Base-by-base conservation (phyloP, 2,888 invertebrate species). In the Crematogaster levior region DNA sequence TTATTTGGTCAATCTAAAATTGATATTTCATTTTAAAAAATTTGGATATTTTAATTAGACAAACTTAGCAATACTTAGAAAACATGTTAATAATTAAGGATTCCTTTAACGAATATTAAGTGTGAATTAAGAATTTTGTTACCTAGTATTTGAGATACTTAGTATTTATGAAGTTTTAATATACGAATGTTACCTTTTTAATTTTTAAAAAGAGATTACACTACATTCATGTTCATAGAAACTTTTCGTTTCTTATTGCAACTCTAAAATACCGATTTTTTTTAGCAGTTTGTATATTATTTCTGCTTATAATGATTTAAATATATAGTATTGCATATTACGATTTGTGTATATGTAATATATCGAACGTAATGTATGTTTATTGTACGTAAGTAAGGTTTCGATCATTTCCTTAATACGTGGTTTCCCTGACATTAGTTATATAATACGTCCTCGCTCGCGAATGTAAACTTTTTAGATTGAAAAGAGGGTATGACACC, bases 371-470 rank as follows among this genome's bases (percentile, higher is more conserved):
- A 70, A 70, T 18, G n/a, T 4, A 27, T 3, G 24, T 24, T 70
- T 18, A 70, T 24, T 24, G 34, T 37, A 37, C 1, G 9, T 51
- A 51, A 4, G 3, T n/a, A n/a, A n/a, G 40, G 27, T 34, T 43
- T 73, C 40, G n/a, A 73, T 73, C 58, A 58, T 58, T 43, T 30
- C 58, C 40, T 6, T 37, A 70, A 70, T 68, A 70, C 18, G 53
- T 12, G 37, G 21, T 46, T 73, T 73, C n/a, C n/a, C 30, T 60
- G 30, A 43, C 34, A 72, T 73, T 30, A 46, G 18, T 73, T 73
- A 46, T 18, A 34, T 46, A 73, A 73, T n/a, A 63, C 18, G 21
- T 56, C 27, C 40, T 56, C n/a, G 10, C 61, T 63, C 15, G n/a
- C n/a, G 27, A 65, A 46, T 27, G 30, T 43, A 24, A 77, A 58